These are phyloP conservation scores for Plectus sambesii DNA, from an alignment of 1,140 invertebrate species.

Conservation along the genomic window DNA sequence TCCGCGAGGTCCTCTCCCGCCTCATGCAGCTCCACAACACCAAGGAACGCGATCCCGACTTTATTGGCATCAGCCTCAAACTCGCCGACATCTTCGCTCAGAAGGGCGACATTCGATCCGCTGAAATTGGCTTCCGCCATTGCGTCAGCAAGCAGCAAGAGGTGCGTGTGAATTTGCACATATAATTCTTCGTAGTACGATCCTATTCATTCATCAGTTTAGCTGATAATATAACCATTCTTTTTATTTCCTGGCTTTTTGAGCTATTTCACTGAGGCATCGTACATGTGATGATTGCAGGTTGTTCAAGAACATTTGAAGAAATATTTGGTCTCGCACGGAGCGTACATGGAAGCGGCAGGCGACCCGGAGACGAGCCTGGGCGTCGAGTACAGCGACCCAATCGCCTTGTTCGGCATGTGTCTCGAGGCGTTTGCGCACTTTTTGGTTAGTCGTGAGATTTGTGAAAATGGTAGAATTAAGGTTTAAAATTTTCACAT, in stretches of 20 bases:
- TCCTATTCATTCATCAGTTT: no score
- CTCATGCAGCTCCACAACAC: slow-evolving; percentile 35
- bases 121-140: slow-evolving; percentile 41
- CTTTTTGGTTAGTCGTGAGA: slow-evolving; percentile 32
- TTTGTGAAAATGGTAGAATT: slow-evolving; percentile 10
- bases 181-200: no score
- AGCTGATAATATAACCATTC: no score
- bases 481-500: no score
- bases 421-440: slow-evolving; percentile 35
- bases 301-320: slow-evolving; percentile 35
- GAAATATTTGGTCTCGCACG: slow-evolving; percentile 34
- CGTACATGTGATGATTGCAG: no score
- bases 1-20: slow-evolving; percentile 26
- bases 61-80: slow-evolving; percentile 41
- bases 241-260: no score
- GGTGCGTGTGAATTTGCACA: no score
- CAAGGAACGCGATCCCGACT: slow-evolving; percentile 38
- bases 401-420: slow-evolving; percentile 43
- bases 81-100: slow-evolving; percentile 41
- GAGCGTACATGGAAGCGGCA: slow-evolving; percentile 26
- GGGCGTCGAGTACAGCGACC: slow-evolving; percentile 37
- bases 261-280: no score
- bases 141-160: slow-evolving; percentile 38
- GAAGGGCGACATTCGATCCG: slow-evolving; percentile 33
- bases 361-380: slow-evolving; percentile 29